These are phyloP conservation scores for Phaethon lepturus DNA, from an alignment of 2,113 vertebrate genomes.

Conservation along the genomic window DNA sequence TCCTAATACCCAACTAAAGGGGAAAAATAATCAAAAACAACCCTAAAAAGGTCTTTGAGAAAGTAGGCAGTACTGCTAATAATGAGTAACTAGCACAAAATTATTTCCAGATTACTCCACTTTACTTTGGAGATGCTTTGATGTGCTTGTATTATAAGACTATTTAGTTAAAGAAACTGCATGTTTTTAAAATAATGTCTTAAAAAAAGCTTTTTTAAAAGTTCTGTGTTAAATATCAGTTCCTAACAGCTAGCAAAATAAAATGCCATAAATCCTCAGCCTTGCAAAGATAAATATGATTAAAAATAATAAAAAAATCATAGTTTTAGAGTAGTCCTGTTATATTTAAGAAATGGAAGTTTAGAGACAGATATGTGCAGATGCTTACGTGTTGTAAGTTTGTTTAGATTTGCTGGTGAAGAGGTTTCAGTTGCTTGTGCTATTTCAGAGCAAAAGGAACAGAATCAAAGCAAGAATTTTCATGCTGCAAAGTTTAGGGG, in stretches of 20 bases:
- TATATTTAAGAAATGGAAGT: neutral
- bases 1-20: slow-evolving; percentile 41
- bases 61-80: neutral
- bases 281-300: neutral
- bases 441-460: neutral
- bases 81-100: neutral
- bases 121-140: neutral
- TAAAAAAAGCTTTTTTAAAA: neutral
- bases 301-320: neutral
- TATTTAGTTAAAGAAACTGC: neutral
- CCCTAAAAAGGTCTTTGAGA: neutral
- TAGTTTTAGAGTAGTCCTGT: neutral
- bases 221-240: neutral
- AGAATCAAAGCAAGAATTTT: neutral
- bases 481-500: neutral
- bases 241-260: neutral
- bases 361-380: neutral
- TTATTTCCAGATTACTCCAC: neutral
- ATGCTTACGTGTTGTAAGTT: fast-evolving
- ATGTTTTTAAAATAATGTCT: neutral
- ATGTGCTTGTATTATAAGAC: neutral
- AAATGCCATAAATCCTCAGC: neutral
- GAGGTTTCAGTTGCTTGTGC: neutral
- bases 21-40: slow-evolving; percentile 38
- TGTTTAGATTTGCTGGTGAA: neutral